A percentile compares a stretch with the other conserved stretches of the same genome.
Evolutionary conservation across 2,797 vertebrate genomes (phyloP).

Genomic region (Mormyrus hasselquistii): DNA sequence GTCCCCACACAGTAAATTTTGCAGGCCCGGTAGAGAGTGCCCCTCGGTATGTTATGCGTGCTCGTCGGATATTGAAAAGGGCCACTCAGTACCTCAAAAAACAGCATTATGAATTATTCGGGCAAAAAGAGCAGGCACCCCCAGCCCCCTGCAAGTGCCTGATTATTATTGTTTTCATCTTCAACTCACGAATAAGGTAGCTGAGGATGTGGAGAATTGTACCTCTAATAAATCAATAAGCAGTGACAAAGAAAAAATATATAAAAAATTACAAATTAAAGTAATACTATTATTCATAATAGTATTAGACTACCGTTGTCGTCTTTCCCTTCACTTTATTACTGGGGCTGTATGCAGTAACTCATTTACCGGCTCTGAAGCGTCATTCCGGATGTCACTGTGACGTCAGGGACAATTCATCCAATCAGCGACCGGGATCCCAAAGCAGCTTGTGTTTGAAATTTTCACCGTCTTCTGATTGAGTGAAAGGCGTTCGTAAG

Average conservation of each 20-base stretch:
- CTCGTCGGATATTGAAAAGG: not conserved
- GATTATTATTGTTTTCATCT: not conserved
- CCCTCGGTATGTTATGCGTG: not conserved
- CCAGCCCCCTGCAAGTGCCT: not conserved
- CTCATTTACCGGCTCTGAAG: not conserved
- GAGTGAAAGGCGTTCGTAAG: not conserved
- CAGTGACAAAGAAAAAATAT: not conserved
- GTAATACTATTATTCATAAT: not conserved
- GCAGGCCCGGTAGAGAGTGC: not conserved
- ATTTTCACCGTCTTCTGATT: constrained; percentile 54
- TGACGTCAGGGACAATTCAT: not conserved
- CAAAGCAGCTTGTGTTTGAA: constrained; percentile 57
- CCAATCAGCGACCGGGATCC: constrained; percentile 25
- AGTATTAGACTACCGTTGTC: not conserved
- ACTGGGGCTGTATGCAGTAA: not conserved
- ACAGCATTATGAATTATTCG: not conserved
- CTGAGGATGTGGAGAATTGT: not conserved
- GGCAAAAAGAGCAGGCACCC: not conserved
- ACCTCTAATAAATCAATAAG: not conserved
- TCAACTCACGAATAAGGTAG: not conserved
- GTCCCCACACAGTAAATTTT: not conserved
- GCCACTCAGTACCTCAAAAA: not conserved
- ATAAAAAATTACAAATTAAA: not conserved
- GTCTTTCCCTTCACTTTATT: not conserved
- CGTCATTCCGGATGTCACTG: not conserved